Conservation (phyloP, 2,888 invertebrate species). For the Zygothrica quintamaculata region DNA sequence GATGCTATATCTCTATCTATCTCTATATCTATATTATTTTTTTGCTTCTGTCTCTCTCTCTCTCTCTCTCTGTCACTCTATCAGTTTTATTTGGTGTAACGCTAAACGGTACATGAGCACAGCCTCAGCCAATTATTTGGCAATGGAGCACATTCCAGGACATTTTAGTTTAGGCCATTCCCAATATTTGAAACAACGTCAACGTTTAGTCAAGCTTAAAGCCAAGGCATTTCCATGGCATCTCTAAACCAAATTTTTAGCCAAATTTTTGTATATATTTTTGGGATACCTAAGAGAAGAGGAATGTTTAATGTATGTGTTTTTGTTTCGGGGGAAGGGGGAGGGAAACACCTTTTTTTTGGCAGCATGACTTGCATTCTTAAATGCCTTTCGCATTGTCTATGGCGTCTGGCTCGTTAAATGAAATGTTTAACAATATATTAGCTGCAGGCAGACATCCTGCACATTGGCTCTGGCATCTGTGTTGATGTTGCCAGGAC, state of each 20-base stretch:
- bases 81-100: background rate
- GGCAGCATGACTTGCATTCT: constrained; percentile 51
- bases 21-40: constrained; percentile 7
- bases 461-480: constrained; percentile 14
- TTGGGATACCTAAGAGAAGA: too few species aligned
- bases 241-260: too few species aligned
- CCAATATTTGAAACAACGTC: too few species aligned
- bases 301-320: too few species aligned
- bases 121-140: constrained; percentile 60
- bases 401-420: constrained; percentile 69
- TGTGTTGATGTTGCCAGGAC: too few species aligned
- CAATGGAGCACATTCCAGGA: constrained; percentile 52
- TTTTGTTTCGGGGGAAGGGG: too few species aligned
- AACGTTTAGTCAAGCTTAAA: too few species aligned
- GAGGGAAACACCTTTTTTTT: constrained; percentile 12
- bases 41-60: background rate
- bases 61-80: constrained; percentile 4
- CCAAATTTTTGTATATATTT: too few species aligned
- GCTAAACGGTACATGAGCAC: constrained; percentile 44
- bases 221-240: too few species aligned
- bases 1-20: constrained; percentile 27
- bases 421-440: constrained; percentile 81
- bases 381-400: constrained; percentile 33
- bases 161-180: constrained; percentile 16
- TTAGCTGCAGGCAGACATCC: constrained; percentile 64